Evolutionary conservation across 1,140 invertebrate genomes (phyloP).

Genomic region (Drosophila persimilis): DNA sequence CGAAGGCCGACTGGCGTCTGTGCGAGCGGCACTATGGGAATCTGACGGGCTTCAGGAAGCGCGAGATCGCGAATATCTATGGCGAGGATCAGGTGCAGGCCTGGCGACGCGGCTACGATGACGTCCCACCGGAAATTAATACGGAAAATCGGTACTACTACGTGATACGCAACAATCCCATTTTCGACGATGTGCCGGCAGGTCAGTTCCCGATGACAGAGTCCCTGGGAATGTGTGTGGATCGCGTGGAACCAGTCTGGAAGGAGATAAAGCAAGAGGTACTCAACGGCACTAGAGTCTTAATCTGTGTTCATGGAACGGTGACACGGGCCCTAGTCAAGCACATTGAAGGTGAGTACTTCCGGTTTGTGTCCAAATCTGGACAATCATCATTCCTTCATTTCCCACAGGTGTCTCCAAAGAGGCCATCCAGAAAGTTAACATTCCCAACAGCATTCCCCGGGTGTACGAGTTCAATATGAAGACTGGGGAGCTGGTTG

Average conservation of each 20-base stretch:
- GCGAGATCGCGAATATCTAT: slow-evolving; percentile 87
- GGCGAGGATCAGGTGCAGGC: slow-evolving; percentile 87
- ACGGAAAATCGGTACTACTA: slow-evolving; percentile 84
- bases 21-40: slow-evolving; percentile 90
- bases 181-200: slow-evolving; percentile 81
- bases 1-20: slow-evolving; percentile 87
- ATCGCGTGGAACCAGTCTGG: slow-evolving; percentile 87
- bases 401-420: slow-evolving; percentile 84
- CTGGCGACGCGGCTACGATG: slow-evolving; percentile 88
- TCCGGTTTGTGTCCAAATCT: neutral
- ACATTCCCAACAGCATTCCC: slow-evolving; percentile 90
- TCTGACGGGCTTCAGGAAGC: slow-evolving; percentile 88
- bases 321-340: slow-evolving; percentile 88
- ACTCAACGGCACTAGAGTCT: slow-evolving; percentile 85
- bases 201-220: slow-evolving; percentile 86
- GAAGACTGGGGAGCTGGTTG: slow-evolving; percentile 84
- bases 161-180: slow-evolving; percentile 84
- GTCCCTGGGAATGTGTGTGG: slow-evolving; percentile 87
- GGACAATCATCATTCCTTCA: neutral
- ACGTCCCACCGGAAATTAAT: slow-evolving; percentile 87
- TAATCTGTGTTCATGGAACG: slow-evolving; percentile 89
- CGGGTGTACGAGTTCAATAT: slow-evolving; percentile 88
- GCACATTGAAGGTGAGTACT: slow-evolving; percentile 85
- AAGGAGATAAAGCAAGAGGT: slow-evolving; percentile 86
- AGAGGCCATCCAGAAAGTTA: slow-evolving; percentile 87